Base-by-base conservation (phyloP, 2,797 vertebrate genomes). In the Staurois parvus region DNA sequence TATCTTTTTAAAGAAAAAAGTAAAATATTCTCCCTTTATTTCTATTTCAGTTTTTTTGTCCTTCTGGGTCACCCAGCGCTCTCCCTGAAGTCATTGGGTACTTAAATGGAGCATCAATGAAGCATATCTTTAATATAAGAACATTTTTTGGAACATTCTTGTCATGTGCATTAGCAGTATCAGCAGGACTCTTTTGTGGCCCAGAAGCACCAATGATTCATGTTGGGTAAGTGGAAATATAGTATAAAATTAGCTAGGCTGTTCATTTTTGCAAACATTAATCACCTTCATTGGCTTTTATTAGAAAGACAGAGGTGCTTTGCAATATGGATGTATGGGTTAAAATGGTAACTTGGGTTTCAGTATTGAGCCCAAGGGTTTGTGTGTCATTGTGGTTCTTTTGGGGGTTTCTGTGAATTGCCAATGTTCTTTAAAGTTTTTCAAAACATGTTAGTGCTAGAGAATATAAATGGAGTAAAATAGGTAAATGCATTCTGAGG, bases 61-160 rank as follows among this genome's bases (percentile, higher is more conserved):
- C 89, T 56, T 81, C 84, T 68, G 89, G 87, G 83, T 90, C 3
- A 26, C 87, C 0, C 0, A 90, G 37, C 76, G 91, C 84, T 67
- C 89, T 92, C 52, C 88, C 89, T 15, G 90, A 91, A 88, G 89
- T 92, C 81, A 88, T 81, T 87, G 88, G 88, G 0, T 92, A 87
- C 87, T 87, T 92, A 67, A 92, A 91, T 76, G 89, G 88, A 72
- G 85, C 88, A 83, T 89, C 88, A 79, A 85, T 89, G 69, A 88
- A 87, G 52, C 87, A 90, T 56, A 87, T 92, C 89, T 91, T 90
- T 83, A 91, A 91, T 69, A 86, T 89, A 74, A 90, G 84, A 85
- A 88, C 88, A 2, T 90, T 92, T 86, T 56, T 89, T 29, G 89
- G 89, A 34, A 89, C 88, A 0, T 91, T 90, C 78, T 30, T 90